Evolutionary conservation across 2,113 vertebrate species (phyloP).

Genomic region (Rhinogobius similis): DNA sequence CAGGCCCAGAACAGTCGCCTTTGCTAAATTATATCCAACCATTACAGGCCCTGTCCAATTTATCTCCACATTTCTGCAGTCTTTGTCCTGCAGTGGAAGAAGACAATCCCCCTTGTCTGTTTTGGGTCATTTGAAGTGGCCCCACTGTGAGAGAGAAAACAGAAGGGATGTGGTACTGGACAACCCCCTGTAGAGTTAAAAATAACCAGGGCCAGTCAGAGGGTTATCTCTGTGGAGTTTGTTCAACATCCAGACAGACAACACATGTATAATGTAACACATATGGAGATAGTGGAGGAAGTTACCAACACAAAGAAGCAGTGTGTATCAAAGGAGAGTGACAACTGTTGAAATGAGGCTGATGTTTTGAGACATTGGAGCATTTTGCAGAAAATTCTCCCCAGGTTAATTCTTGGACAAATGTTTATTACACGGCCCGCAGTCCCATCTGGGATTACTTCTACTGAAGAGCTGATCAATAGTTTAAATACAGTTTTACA

Average conservation of each 20-base stretch:
- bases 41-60: constrained; percentile 40
- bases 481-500: too few relatives aligned
- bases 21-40: constrained; percentile 47
- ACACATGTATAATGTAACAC: constrained; percentile 16
- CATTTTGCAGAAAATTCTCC: neutral
- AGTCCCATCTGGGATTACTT: too few relatives aligned
- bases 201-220: constrained; percentile 75
- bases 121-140: constrained; percentile 37
- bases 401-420: neutral
- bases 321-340: neutral
- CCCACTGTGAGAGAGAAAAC: constrained; percentile 41
- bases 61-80: constrained; percentile 52
- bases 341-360: neutral
- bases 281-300: neutral
- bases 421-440: neutral
- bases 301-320: neutral
- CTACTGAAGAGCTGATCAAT: too few relatives aligned
- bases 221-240: constrained; percentile 71
- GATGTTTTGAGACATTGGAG: neutral
- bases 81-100: constrained; percentile 19
- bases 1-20: constrained; percentile 45
- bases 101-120: constrained; percentile 49
- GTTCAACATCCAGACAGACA: constrained; percentile 64
- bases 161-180: constrained; percentile 51
- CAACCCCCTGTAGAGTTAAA: constrained; percentile 67